These are phyloP conservation scores for Ctenicera cuprea DNA, from an alignment of 2,888 invertebrate species.

Conservation along the genomic window DNA sequence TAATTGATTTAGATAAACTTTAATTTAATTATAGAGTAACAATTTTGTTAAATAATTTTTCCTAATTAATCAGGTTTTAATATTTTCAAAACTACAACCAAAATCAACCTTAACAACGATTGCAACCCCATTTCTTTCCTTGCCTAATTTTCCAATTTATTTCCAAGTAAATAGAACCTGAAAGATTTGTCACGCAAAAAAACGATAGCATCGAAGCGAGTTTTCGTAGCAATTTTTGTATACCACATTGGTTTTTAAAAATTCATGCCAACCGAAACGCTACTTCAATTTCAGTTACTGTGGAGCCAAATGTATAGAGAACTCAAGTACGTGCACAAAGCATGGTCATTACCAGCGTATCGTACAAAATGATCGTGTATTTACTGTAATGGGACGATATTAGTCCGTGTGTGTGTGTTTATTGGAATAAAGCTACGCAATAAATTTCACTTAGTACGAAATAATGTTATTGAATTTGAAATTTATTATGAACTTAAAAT, in stretches of 20 bases:
- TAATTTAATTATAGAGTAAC: too few relatives aligned
- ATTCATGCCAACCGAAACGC: neutral
- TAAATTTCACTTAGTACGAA: neutral
- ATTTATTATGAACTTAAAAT: too few relatives aligned
- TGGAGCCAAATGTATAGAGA: neutral
- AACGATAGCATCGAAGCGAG: too few relatives aligned
- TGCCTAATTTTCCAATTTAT: too few relatives aligned
- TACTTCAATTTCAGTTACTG: neutral
- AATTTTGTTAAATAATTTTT: too few relatives aligned
- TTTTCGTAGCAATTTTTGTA: neutral
- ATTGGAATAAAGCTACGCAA: neutral
- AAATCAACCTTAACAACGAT: too few relatives aligned
- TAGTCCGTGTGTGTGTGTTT: constrained; percentile 7
- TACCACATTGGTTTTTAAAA: constrained; percentile 4
- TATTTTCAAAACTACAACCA: too few relatives aligned
- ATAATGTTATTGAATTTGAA: neutral
- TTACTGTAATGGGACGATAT: constrained; percentile 17
- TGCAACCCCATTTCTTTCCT: too few relatives aligned
- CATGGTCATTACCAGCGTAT: constrained; percentile 16
- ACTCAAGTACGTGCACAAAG: constrained; percentile 15
- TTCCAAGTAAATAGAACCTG: too few relatives aligned
- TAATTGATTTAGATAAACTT: too few relatives aligned
- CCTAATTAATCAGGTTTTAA: too few relatives aligned
- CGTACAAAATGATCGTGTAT: constrained; percentile 21
- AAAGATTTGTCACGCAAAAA: too few relatives aligned